Evolutionary conservation across 2,797 vertebrate genomes (phyloP), one percentile per base, ranked within the genome.

Genomic region (Balearica regulorum): DNA sequence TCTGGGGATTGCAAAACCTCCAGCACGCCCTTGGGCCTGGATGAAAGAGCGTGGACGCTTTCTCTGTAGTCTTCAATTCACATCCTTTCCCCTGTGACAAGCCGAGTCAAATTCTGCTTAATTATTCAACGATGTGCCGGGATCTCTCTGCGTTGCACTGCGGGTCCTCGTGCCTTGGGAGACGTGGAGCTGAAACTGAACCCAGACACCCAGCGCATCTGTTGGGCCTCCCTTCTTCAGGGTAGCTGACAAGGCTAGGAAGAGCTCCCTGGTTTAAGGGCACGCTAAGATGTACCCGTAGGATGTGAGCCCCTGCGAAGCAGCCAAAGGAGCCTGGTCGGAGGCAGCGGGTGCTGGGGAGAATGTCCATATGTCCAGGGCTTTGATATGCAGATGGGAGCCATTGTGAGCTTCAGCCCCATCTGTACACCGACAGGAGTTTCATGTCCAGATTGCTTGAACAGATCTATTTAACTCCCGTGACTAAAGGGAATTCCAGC

Each of bases 361-460:
- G 60, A 87, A 25, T 62, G 88, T 64, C 94, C 96, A 90, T 96
- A 95, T 94, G 93, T 69, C 77, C 84, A 90, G 64, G 88, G 85
- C 73, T 96, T 97, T 96, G 83, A 95, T 95, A 96, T 95, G 96
- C 93, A 96, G 94, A 96, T 96, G 6, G 22, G 0, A 87, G 60
- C 83, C 88, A 94, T 93, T 97, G 96, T 97, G 91, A 89, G 78
- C 64, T 62, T 49, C 44, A n/a, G 83, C 29, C 85, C 94, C 94
- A 91, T 95, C 96, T 95, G 93, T 80, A 87, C 69, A 1, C 61
- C 0, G 25, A 87, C 64, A 37, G 49, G 29, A 93, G 91, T 54
- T 83, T 68, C 85, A 58, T 1, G 66, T 46, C 58, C 95, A 91
- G 93, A 95, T 44, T 96, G 95, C 62, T 7, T 48, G n/a, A 95